Evolutionary conservation across 1,140 invertebrate genomes (phyloP), one percentile per base, ranked within the genome.

Genomic region (Pissodes strobi): DNA sequence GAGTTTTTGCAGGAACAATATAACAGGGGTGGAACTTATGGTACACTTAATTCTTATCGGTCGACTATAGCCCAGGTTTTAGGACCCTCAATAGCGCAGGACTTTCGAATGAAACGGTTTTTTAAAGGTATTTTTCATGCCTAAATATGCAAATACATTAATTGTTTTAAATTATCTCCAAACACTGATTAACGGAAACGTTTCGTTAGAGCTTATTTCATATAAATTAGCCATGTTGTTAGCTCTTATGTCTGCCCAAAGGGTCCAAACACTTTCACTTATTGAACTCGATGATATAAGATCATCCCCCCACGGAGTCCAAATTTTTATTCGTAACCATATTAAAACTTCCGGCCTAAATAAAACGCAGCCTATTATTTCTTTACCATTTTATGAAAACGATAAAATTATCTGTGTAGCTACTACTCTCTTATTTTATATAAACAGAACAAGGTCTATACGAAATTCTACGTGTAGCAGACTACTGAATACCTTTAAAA

Each of bases 271-370:
- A n/a, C n/a, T n/a, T n/a, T n/a, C n/a, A n/a, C n/a, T n/a, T n/a
- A n/a, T n/a, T 19, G 8, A 45, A 19, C 18, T 45, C 6, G 13
- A 45, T 13, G 41, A 45, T 45, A 45, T 45, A 45, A 45, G 13
- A 45, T 45, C 8, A 6, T 45, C 41, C 18, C 13, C 41, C 18
- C 41, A 45, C 5, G 41, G 41, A 15, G 41, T 45, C 13, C 41
- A 45, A 45, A 45, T 45, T 6, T 45, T 45, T 15, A 45, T 45
- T 19, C n/a, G 41, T 45, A 9, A 45, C n/a, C 41, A 13, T 9
- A 45, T 45, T 9, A 45, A 45, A 19, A 45, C 30, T 34, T 34
- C 30, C n/a, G 30, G n/a, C n/a, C n/a, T n/a, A n/a, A n/a, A n/a
- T n/a, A n/a, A n/a, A n/a, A n/a, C n/a, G n/a, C n/a, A n/a, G n/a